phyloP scores from a whole-genome alignment of 2,888 invertebrate genomes.

The Endotricha flammealis region DNA sequence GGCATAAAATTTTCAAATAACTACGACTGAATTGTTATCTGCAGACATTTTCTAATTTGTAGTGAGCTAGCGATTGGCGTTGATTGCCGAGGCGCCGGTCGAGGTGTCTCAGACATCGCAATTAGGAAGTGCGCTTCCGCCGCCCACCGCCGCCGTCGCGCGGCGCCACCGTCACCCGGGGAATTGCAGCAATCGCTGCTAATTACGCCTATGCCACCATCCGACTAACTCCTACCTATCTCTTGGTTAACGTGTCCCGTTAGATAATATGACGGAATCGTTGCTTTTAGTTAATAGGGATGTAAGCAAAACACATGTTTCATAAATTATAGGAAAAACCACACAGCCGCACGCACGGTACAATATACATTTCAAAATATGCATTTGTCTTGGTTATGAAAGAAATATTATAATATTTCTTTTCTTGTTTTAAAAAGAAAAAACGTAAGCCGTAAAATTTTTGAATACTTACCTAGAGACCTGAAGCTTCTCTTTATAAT shows the following conservation, averaged over 20 bases:
- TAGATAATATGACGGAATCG: neutral
- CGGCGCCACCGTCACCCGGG: conserved; percentile 68
- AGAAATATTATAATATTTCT: too few relatives aligned
- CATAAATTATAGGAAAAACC: too few relatives aligned
- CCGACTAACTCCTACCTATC: conserved; percentile 32
- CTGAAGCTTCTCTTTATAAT: too few relatives aligned
- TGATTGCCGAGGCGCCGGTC: conserved; percentile 74
- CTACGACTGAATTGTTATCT: neutral
- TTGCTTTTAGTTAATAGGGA: too few relatives aligned
- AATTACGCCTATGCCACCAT: conserved; percentile 54
- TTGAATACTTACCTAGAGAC: too few relatives aligned
- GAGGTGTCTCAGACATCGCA: conserved; percentile 71
- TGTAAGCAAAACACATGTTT: too few relatives aligned
- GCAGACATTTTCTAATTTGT: conserved; percentile 4
- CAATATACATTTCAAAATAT: too few relatives aligned
- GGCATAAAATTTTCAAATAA: too few relatives aligned
- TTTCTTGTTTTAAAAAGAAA: too few relatives aligned
- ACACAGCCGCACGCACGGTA: too few relatives aligned
- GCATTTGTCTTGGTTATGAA: too few relatives aligned
- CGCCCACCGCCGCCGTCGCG: conserved; percentile 58
- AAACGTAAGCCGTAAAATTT: too few relatives aligned
- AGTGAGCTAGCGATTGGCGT: conserved; percentile 49
- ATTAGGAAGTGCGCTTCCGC: conserved; percentile 76
- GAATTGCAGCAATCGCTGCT: conserved; percentile 68
- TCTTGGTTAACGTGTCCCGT: conserved; percentile 21